Evolutionary conservation across 2,797 vertebrate genomes (phyloP).

Genomic region (Eremophila alpestris): DNA sequence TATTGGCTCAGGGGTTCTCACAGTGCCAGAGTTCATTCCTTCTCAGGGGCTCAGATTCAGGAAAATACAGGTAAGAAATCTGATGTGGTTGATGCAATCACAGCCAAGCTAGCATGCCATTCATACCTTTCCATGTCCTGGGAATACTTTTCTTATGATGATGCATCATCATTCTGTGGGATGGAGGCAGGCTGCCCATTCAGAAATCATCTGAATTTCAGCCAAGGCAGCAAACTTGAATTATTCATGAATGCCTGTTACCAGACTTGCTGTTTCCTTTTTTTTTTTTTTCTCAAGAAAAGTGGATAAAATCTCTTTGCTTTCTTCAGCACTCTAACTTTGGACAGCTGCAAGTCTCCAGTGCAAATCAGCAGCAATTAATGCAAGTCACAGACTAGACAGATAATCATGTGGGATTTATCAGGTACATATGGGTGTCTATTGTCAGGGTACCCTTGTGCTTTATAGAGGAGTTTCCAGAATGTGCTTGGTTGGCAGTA

Average conservation of each 20-base stretch:
- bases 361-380: not conserved
- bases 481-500: not conserved
- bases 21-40: not conserved
- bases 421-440: not conserved
- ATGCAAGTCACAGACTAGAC: not conserved
- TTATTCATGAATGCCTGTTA: not conserved
- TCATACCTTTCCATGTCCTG: not conserved
- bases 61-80: not conserved
- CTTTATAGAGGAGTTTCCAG: not conserved
- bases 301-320: not conserved
- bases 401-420: not conserved
- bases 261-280: not conserved
- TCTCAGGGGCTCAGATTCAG: not conserved
- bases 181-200: not conserved
- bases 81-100: not conserved
- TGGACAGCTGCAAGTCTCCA: not conserved
- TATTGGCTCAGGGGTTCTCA: not conserved
- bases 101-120: not conserved
- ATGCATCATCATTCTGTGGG: not conserved
- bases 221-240: not conserved
- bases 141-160: not conserved
- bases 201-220: not conserved
- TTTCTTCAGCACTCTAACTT: not conserved
- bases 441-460: not conserved
- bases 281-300: not conserved